Percentiles rank a stretch among this genome's conserved stretches.
Evolutionary conservation across 1,140 invertebrate genomes (phyloP).

Genomic region (Apis laboriosa): DNA sequence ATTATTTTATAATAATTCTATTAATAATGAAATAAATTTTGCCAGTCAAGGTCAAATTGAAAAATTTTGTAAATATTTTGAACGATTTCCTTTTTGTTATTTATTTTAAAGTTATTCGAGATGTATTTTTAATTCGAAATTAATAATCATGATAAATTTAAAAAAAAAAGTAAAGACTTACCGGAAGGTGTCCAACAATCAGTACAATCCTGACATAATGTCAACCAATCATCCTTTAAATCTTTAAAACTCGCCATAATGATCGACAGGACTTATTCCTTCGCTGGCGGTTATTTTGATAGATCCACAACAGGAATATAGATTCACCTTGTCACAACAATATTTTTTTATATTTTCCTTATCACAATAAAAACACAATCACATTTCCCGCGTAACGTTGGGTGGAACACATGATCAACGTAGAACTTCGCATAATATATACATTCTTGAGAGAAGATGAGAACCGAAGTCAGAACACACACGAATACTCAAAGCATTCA

Average conservation of each 20-base stretch:
- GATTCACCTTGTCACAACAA: conserved; percentile 9
- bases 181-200: conserved; percentile 72
- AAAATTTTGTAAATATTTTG: background rate
- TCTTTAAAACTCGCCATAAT: conserved; percentile 75
- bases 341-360: background rate
- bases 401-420: background rate
- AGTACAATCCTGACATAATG: conserved; percentile 72
- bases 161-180: conserved; percentile 55
- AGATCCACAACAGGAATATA: background rate
- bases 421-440: conserved; percentile 10
- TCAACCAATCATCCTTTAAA: conserved; percentile 75
- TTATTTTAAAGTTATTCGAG: background rate
- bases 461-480: conserved; percentile 47
- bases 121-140: background rate
- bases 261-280: conserved; percentile 24
- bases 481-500: conserved; percentile 45
- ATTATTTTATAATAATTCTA: too few relatives aligned
- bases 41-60: background rate
- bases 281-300: conserved; percentile 1
- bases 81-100: background rate
- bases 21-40: too few relatives aligned
- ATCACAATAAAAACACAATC: conserved; percentile 7
- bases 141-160: background rate
- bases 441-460: conserved; percentile 18
- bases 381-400: conserved; percentile 17